A percentile compares a stretch with the other conserved stretches of the same genome.
Evolutionary conservation across 2,888 invertebrate genomes (phyloP).

Genomic region (Minunthozetes semirufus): DNA sequence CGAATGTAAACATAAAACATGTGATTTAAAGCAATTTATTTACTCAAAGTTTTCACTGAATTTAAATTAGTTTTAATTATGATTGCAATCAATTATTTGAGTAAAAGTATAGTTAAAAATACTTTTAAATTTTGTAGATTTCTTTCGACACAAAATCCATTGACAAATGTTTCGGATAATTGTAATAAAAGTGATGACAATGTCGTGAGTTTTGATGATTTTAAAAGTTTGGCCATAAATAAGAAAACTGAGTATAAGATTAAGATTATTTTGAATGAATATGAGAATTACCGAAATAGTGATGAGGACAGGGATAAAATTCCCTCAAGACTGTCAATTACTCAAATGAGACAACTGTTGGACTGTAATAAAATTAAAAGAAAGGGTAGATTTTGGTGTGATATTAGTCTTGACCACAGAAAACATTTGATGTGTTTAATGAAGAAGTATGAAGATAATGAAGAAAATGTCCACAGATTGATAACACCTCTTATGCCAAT

Average conservation of each 20-base stretch:
- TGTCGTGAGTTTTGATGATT: background rate
- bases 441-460: background rate
- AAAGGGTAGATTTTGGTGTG: background rate
- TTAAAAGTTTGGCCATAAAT: background rate
- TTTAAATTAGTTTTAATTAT: no score
- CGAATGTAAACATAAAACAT: no score
- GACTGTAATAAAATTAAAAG: background rate
- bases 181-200: background rate
- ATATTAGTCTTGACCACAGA: background rate
- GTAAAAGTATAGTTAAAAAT: background rate
- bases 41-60: no score
- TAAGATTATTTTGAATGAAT: constrained; percentile 19
- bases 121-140: background rate
- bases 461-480: background rate
- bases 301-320: background rate
- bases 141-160: background rate
- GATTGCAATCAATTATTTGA: no score
- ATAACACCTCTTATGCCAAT: background rate
- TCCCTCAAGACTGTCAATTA: background rate
- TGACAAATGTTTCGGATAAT: background rate
- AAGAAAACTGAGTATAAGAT: background rate
- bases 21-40: no score
- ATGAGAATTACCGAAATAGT: background rate
- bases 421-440: background rate
- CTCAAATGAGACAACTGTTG: background rate